phyloP scores from a whole-genome alignment of 2,888 invertebrate genomes.

The Drosophila sordidula region DNA sequence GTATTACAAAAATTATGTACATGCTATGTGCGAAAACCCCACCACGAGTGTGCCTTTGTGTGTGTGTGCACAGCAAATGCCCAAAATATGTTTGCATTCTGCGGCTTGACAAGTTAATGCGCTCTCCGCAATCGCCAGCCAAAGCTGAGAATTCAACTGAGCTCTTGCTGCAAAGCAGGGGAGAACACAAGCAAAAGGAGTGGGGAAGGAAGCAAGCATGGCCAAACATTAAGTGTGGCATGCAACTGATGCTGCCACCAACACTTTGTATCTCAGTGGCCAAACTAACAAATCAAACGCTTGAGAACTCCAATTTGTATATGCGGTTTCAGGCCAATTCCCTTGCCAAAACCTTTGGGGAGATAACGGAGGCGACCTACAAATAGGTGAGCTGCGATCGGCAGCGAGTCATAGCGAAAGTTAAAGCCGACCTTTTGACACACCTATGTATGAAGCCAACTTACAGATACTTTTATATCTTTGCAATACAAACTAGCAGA shows the following conservation, averaged over 20 bases:
- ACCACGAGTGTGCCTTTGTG: conserved; percentile 18
- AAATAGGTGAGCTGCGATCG: not conserved
- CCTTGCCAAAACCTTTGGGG: not conserved
- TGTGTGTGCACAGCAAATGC: conserved; percentile 67
- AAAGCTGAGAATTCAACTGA: conserved; percentile 20
- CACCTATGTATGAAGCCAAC: not conserved
- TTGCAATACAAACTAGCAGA: too few relatives aligned
- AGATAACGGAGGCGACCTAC: not conserved
- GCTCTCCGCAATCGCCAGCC: conserved; percentile 53
- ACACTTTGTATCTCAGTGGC: not conserved
- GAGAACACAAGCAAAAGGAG: too few relatives aligned
- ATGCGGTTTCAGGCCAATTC: not conserved
- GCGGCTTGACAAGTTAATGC: conserved; percentile 83
- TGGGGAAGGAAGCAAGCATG: too few relatives aligned
- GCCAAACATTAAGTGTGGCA: not conserved
- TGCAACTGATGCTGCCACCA: not conserved
- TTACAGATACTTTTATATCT: not conserved
- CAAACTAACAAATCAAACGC: conserved; percentile 6
- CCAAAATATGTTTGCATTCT: conserved; percentile 83
- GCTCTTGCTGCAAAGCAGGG: not conserved
- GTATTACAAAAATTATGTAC: conserved; percentile 82
- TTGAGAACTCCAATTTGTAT: not conserved
- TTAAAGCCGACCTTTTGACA: not conserved
- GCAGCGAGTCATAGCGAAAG: too few relatives aligned
- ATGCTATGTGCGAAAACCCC: conserved; percentile 43